phyloP scores from a whole-genome alignment of 2,113 vertebrate genomes.

The Microcebus jonahi region DNA sequence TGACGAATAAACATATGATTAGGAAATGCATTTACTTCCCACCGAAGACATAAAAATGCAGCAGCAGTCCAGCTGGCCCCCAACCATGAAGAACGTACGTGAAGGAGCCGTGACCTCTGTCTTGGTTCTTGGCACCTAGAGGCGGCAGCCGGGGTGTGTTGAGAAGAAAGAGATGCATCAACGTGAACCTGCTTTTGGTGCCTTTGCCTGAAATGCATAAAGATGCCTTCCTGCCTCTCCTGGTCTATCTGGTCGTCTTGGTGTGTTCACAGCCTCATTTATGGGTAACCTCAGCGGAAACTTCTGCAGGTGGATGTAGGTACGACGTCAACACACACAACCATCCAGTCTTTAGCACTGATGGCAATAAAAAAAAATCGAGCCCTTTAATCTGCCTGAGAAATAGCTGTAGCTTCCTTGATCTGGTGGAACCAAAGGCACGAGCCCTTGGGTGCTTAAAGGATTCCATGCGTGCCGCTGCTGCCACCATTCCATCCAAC shows the following conservation, averaged over 20 bases:
- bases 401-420: conserved; percentile 85
- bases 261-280: conserved; percentile 76
- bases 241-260: conserved; percentile 67
- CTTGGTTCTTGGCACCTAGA: background rate
- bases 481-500: conserved; percentile 85
- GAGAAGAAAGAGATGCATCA: background rate
- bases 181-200: accelerated
- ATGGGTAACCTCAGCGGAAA: conserved; percentile 79
- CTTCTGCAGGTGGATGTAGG: conserved; percentile 77
- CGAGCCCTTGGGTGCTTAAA: conserved; percentile 84
- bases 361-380: conserved; percentile 76
- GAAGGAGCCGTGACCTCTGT: too few species aligned
- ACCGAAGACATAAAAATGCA: background rate
- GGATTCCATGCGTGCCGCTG: conserved; percentile 80
- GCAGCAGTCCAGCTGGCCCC: background rate
- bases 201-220: background rate
- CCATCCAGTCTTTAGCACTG: conserved; percentile 82
- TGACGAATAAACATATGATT: background rate
- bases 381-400: conserved; percentile 83
- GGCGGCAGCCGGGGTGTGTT: background rate
- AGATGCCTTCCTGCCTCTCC: conserved; percentile 44
- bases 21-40: background rate
- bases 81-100: background rate
- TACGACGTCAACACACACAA: conserved; percentile 81
- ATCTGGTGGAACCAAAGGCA: conserved; percentile 87